A percentile compares a stretch with the other conserved stretches of the same genome.
phyloP scores from a whole-genome alignment of 2,888 invertebrate species.

The Cyclophora albipunctata region DNA sequence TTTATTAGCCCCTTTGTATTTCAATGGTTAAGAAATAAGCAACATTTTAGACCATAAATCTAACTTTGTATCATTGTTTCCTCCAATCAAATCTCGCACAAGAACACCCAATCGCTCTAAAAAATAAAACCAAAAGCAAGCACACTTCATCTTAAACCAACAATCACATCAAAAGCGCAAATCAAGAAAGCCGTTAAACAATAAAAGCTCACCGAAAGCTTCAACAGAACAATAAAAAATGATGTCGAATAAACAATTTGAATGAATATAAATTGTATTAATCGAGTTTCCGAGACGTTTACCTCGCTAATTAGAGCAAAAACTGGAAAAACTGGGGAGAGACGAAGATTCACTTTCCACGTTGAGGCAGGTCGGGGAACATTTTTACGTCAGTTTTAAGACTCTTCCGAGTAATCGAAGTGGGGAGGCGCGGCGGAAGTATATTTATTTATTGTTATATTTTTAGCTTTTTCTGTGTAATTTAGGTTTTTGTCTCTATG shows the following conservation, averaged over 20 bases:
- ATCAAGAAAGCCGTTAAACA: neutral
- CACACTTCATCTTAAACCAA: neutral
- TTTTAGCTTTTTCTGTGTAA: neutral
- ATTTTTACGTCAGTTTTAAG: slow-evolving; percentile 73
- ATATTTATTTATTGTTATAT: neutral
- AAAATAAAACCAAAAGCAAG: no score
- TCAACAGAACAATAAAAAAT: neutral
- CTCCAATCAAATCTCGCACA: neutral
- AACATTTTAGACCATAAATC: neutral
- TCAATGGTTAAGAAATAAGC: no score
- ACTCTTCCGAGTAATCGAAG: slow-evolving; percentile 39
- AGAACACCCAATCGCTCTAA: no score
- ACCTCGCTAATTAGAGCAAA: slow-evolving; percentile 65
- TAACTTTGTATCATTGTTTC: neutral
- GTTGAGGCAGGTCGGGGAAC: slow-evolving; percentile 66
- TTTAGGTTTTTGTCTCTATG: no score
- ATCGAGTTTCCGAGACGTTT: slow-evolving; percentile 34
- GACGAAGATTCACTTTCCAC: slow-evolving; percentile 39
- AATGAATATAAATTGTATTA: slow-evolving; percentile 15
- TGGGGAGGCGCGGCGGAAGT: neutral
- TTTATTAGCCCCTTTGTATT: no score
- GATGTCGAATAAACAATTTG: slow-evolving; percentile 7
- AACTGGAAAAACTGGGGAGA: slow-evolving; percentile 43
- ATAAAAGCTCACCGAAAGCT: neutral
- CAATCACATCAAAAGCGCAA: slow-evolving; percentile 6